Percentiles rank a stretch among this genome's conserved stretches.
phyloP scores from a whole-genome alignment of 1,140 invertebrate species.

The Chrysoperla carnea region DNA sequence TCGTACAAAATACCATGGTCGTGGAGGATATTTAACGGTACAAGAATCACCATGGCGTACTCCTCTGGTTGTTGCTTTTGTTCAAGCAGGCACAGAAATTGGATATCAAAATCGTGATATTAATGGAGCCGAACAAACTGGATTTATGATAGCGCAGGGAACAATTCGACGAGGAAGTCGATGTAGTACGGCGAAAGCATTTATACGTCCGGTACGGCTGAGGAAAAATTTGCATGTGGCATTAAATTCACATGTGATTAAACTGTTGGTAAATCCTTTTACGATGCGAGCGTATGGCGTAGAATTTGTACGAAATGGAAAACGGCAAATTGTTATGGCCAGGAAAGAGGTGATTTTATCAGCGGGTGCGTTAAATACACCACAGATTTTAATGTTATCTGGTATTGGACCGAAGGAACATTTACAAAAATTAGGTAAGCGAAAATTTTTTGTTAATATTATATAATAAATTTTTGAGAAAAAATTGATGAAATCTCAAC shows the following conservation, averaged over 20 bases:
- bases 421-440: constrained; percentile 30
- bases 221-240: constrained; percentile 64
- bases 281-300: constrained; percentile 57
- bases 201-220: constrained; percentile 57
- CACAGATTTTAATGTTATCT: constrained; percentile 73
- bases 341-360: constrained; percentile 62
- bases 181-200: constrained; percentile 82
- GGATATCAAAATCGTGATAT: constrained; percentile 79
- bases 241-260: constrained; percentile 56
- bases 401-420: constrained; percentile 68
- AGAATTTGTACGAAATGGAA: constrained; percentile 52
- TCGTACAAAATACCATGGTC: constrained; percentile 49
- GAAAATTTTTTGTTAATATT: too few relatives aligned
- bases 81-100: constrained; percentile 70
- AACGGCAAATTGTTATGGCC: constrained; percentile 37
- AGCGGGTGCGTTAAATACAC: constrained; percentile 61
- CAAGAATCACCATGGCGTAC: constrained; percentile 72
- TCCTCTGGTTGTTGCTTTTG: constrained; percentile 60
- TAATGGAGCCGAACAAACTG: constrained; percentile 64
- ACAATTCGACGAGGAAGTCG: constrained; percentile 70
- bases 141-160: constrained; percentile 79
- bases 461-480: too few relatives aligned
- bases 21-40: constrained; percentile 60
- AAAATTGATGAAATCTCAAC: too few relatives aligned
- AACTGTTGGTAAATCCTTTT: constrained; percentile 47